These are phyloP conservation scores for Drosophila niveifrons DNA, from an alignment of 2,888 invertebrate genomes.

Conservation along the genomic window DNA sequence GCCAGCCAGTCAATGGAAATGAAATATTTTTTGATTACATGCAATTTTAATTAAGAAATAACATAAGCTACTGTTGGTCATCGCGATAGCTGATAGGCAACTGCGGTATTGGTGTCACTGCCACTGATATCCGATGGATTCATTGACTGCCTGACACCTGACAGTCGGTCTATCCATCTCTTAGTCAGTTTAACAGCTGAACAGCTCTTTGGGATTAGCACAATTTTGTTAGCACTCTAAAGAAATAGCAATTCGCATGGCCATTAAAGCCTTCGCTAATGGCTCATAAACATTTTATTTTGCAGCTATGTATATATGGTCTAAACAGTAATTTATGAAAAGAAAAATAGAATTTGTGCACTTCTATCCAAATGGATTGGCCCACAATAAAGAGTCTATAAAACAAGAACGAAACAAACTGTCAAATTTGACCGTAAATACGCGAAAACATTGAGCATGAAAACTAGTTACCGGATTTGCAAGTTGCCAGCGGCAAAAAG, in stretches of 20 bases:
- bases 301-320: slow-evolving; percentile 17
- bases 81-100: slow-evolving; percentile 5
- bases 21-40: slow-evolving; percentile 57
- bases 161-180: slow-evolving; percentile 10
- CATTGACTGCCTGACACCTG: slow-evolving; percentile 63
- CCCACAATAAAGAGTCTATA: slow-evolving; percentile 27
- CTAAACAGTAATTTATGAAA: not conserved
- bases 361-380: slow-evolving; percentile 25
- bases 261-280: slow-evolving; percentile 20
- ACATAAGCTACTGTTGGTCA: slow-evolving; percentile 27
- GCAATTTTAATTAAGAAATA: slow-evolving; percentile 73
- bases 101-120: slow-evolving; percentile 60
- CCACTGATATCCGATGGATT: slow-evolving; percentile 20
- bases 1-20: slow-evolving; percentile 48
- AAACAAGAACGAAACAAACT: slow-evolving; percentile 51
- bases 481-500: slow-evolving; percentile 34
- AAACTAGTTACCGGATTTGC: slow-evolving; percentile 52
- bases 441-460: slow-evolving; percentile 31
- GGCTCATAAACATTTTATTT: slow-evolving; percentile 23
- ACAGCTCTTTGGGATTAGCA: slow-evolving; percentile 51
- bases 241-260: slow-evolving; percentile 7
- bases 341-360: not conserved
- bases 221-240: slow-evolving; percentile 39
- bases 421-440: slow-evolving; percentile 63
- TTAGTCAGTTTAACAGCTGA: not conserved